Conservation (phyloP, 2,113 vertebrate species). For the Rallus limicola region DNA sequence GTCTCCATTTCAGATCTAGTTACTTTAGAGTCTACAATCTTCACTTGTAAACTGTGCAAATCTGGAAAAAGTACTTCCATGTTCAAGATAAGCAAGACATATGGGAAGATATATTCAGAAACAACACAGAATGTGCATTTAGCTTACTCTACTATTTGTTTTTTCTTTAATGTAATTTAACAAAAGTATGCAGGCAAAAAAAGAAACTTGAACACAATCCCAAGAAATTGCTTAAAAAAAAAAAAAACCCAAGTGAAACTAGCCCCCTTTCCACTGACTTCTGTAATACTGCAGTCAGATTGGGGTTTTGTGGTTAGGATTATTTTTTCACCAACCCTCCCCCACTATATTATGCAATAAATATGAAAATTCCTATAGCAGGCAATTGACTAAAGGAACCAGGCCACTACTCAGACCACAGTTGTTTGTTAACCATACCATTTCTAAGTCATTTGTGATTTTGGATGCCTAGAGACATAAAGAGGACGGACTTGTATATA, state of each 20-base stretch:
- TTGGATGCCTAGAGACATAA: not conserved
- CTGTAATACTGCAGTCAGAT: not conserved
- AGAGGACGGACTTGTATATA: not conserved
- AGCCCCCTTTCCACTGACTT: not conserved
- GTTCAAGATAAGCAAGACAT: not conserved
- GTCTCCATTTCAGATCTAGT: not conserved
- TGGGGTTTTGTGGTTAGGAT: not conserved
- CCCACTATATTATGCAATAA: not conserved
- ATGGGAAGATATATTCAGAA: not conserved
- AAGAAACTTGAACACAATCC: not conserved
- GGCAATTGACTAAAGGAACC: not conserved
- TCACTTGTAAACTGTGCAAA: not conserved
- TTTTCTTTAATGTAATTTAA: not conserved
- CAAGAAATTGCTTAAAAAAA: not conserved
- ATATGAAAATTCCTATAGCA: not conserved
- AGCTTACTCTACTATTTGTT: not conserved
- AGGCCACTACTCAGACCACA: not conserved
- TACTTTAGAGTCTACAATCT: not conserved
- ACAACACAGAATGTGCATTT: not conserved
- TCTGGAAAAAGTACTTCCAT: not conserved
- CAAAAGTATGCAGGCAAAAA: not conserved
- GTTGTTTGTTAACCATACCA: not conserved
- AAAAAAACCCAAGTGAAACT: not conserved
- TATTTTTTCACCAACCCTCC: not conserved
- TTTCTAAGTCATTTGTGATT: not conserved